A percentile compares a stretch with the other conserved stretches of the same genome.
These are phyloP conservation scores for Uropsilus gracilis DNA, from an alignment of 2,113 vertebrate species.

Conservation along the genomic window DNA sequence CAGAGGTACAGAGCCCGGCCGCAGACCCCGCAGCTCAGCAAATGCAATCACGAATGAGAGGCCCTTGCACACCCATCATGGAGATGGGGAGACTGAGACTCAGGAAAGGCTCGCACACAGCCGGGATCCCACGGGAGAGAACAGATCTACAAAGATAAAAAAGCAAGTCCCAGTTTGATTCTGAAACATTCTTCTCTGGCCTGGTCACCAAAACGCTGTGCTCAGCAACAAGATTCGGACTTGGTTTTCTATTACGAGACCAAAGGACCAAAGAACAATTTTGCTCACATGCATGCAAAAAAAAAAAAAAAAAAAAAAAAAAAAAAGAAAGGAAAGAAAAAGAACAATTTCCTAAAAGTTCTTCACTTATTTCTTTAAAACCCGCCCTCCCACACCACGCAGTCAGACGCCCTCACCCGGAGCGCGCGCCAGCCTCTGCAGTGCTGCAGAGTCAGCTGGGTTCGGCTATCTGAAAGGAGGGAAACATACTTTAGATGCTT, in stretches of 20 bases:
- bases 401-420: not conserved
- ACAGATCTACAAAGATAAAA: not conserved
- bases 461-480: not conserved
- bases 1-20: not conserved
- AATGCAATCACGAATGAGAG: not conserved
- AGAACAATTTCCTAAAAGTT: not conserved
- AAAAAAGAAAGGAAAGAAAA: not conserved
- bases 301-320: too few relatives aligned
- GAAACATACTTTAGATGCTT: constrained; percentile 31
- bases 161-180: not conserved
- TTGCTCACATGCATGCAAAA: too few relatives aligned
- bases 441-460: not conserved
- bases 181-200: not conserved
- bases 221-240: not conserved
- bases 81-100: not conserved
- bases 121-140: not conserved
- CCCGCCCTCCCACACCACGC: not conserved
- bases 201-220: not conserved
- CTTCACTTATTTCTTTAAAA: constrained; percentile 17
- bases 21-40: too few relatives aligned
- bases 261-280: not conserved
- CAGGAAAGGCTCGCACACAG: not conserved
- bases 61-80: not conserved
- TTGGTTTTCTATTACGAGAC: not conserved
- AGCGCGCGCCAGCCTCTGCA: not conserved